Evolutionary conservation across 2,888 invertebrate species (phyloP).

Genomic region (Willowsia nigromaculata): DNA sequence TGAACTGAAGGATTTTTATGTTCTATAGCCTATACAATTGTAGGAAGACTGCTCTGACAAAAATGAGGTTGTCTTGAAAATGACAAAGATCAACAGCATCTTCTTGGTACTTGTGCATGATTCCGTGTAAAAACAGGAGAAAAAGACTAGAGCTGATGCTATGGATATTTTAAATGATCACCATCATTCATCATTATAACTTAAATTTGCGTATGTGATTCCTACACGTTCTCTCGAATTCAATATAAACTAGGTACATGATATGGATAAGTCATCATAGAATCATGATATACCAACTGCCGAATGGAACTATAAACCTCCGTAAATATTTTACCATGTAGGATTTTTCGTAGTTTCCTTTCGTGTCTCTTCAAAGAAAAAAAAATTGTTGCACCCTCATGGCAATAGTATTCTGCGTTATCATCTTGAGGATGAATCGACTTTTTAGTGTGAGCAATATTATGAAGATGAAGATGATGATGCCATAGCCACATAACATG

Average conservation of each 20-base stretch:
- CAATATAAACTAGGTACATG: not conserved
- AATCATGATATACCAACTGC: not conserved
- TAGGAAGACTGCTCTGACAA: too few species aligned
- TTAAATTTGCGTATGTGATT: slow-evolving; percentile 18
- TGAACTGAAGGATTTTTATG: not conserved
- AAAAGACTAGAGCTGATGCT: not conserved
- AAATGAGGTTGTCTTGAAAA: too few species aligned
- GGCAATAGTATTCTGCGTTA: not conserved
- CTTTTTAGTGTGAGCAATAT: not conserved
- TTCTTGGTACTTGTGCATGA: not conserved
- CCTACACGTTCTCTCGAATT: not conserved
- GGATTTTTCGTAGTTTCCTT: slow-evolving; percentile 12
- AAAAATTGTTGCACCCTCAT: slow-evolving; percentile 39
- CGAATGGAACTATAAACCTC: not conserved
- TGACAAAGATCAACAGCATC: slow-evolving; percentile 14
- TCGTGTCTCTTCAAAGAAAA: not conserved
- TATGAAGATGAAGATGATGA: not conserved
- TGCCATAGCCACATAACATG: not conserved
- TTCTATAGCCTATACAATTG: not conserved
- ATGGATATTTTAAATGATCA: slow-evolving; percentile 19
- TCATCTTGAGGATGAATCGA: slow-evolving; percentile 19
- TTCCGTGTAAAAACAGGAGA: not conserved
- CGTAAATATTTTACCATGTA: slow-evolving; percentile 48
- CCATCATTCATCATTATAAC: not conserved
- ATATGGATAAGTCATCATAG: not conserved